Base-by-base conservation (phyloP, 2,888 invertebrate genomes). In the Chymomyza amoena region DNA sequence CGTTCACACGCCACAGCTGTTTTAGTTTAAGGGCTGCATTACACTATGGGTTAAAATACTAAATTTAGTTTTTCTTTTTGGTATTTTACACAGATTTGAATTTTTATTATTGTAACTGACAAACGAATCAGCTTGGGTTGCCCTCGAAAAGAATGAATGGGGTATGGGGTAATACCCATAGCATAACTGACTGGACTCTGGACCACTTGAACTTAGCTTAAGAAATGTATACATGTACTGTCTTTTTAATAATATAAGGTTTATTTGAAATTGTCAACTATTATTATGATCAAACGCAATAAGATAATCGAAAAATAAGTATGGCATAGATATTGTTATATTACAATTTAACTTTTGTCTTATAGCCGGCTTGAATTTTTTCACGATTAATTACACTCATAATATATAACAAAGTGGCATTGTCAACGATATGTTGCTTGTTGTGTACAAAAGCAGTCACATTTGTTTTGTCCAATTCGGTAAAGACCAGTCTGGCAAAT, bases 401-500 rank as follows among this genome's bases (percentile, higher is more conserved):
- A 13, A 4, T 13, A 13, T 45, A 45, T 45, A 45, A 45, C 39
- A 45, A 45, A 45, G 39, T 45, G 39, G 13, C 39, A 45, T 13
- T 45, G 4, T 45, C 10, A 45, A 45, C 13, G 39, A 45, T 45
- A 45, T 45, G 10, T 45, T 45, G 39, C 13, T 0, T 45, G 39
- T 13, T 13, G 13, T 45, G 13, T 45, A 13, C 39, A 45, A 13
- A 45, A 45, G 39, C 39, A 45, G 39, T 45, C 39, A 45, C 13
- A 45, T 45, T 45, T 13, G 13, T 13, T 45, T 45, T 13, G 57
- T 25, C 57, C 57, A 57, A 15, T 18, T 25, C 6, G 57, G 57
- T 2, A 10, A 57, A 45, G 98, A 98, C 99, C 99, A 99, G 66
- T 95, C 95, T 0, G 99, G 99, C 83, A 98, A 93, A 89, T 96